Evolutionary conservation across 1,140 invertebrate species (phyloP).

Genomic region (Trinorchestia longiramus): DNA sequence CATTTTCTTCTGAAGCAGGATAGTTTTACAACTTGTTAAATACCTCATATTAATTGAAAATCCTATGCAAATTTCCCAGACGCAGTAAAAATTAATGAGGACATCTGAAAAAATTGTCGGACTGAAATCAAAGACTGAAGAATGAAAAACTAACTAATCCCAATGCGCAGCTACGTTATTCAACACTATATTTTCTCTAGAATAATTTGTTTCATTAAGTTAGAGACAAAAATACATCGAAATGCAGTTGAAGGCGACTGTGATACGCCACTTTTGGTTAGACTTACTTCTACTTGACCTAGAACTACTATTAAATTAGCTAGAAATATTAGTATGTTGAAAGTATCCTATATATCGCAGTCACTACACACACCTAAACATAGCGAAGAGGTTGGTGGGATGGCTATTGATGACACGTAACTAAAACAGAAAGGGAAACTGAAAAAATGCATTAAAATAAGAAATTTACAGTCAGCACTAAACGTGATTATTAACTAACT

Average conservation of each 20-base stretch:
- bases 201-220: background rate
- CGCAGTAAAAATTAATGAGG: background rate
- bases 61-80: background rate
- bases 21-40: background rate
- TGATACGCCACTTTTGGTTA: background rate
- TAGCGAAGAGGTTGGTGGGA: background rate
- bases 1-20: background rate
- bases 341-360: background rate
- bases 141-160: background rate
- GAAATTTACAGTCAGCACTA: background rate
- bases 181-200: background rate
- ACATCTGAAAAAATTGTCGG: background rate
- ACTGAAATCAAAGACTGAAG: background rate
- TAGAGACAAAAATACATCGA: background rate
- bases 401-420: background rate
- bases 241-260: background rate
- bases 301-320: slow-evolving; percentile 1
- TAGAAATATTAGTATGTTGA: background rate
- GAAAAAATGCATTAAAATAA: background rate
- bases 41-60: background rate
- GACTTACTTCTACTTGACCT: background rate
- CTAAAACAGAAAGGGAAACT: background rate
- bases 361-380: background rate
- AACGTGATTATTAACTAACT: background rate
- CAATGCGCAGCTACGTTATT: background rate